phyloP scores from a whole-genome alignment of 1,140 invertebrate species.

The Drosophila fuyamai region DNA sequence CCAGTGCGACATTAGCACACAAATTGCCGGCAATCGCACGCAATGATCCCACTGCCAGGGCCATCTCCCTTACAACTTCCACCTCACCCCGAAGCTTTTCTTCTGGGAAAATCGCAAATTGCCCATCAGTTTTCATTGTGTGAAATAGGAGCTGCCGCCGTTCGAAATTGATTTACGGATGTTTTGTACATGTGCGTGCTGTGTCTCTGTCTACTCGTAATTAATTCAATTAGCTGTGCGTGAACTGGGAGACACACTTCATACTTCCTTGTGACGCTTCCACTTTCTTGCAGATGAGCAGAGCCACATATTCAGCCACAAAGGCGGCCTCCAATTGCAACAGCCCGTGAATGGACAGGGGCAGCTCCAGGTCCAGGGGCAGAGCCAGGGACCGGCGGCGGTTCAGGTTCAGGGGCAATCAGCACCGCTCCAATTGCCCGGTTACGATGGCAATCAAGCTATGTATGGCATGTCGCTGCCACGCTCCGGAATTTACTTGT shows the following conservation, averaged over 20 bases:
- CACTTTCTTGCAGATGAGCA: constrained; percentile 64
- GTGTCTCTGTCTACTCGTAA: constrained; percentile 58
- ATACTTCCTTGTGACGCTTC: constrained; percentile 58
- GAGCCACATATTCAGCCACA: constrained; percentile 89
- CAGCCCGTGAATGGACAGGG: constrained; percentile 62
- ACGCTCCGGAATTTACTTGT: constrained; percentile 65
- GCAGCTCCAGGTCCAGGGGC: constrained; percentile 22
- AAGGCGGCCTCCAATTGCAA: constrained; percentile 87
- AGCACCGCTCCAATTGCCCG: constrained; percentile 43
- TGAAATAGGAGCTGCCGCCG: constrained; percentile 59
- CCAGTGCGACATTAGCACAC: constrained; percentile 60
- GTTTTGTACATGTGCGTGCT: constrained; percentile 51
- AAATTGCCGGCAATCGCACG: constrained; percentile 65
- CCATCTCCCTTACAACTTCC: constrained; percentile 6
- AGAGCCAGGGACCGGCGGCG: constrained; percentile 6
- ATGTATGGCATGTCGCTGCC: constrained; percentile 72
- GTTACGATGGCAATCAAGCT: constrained; percentile 49
- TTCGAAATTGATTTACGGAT: constrained; percentile 80
- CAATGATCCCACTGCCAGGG: constrained; percentile 35
- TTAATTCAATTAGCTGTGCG: constrained; percentile 80
- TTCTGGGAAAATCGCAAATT: constrained; percentile 77
- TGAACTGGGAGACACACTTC: constrained; percentile 58
- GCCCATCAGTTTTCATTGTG: constrained; percentile 76
- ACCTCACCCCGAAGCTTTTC: constrained; percentile 7
- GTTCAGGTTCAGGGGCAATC: constrained; percentile 64